Evolutionary conservation across 2,113 vertebrate species (phyloP), one percentile per base, ranked within the genome.

Genomic region (Nothoprocta perdicaria): DNA sequence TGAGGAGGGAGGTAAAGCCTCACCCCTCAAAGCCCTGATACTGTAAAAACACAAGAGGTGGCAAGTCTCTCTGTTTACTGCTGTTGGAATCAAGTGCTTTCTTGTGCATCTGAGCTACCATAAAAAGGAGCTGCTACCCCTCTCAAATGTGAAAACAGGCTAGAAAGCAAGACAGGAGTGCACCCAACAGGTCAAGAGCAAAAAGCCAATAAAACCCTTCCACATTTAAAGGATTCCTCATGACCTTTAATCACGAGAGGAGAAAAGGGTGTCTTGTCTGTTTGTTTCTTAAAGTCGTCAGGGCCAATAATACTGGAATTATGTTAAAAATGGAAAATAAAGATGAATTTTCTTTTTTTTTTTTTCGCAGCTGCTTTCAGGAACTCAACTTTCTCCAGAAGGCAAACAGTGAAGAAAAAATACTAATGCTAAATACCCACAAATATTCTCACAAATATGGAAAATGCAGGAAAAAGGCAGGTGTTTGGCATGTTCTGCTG

Each of bases 191-290:
- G 6, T 9, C 40, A 81, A 65, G 50, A 45, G 5, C 8, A 43
- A 58, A 81, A 82, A 68, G 9, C 14, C 74, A 71, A 52, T 57
- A 52, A 71, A 87, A 1, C 8, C 2, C 29, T 46, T 27, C 27
- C 55, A 35, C 3, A 57, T 41, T 60, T 52, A 57, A 27, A 6
- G 21, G 41, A 27, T 58, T 52, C 46, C 15, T 35, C 10, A 27
- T 22, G 6, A 50, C 14, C 16, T 72, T 63, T 35, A 33, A 48
- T 45, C 52, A 26, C 33, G 68, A 62, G 27, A 15, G 43, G 27
- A 5, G n/a, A 23, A 5, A 31, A 16, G 5, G 2, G 0, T 11
- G 14, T 9, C 40, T 33, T 27, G 9, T 40, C 53, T 52, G 55
- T 45, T 67, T 3, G 31, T 80, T 52, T 67, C 4, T 53, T 90